Evolutionary conservation across 2,797 vertebrate species (phyloP).

Genomic region (Thalassophryne amazonica): DNA sequence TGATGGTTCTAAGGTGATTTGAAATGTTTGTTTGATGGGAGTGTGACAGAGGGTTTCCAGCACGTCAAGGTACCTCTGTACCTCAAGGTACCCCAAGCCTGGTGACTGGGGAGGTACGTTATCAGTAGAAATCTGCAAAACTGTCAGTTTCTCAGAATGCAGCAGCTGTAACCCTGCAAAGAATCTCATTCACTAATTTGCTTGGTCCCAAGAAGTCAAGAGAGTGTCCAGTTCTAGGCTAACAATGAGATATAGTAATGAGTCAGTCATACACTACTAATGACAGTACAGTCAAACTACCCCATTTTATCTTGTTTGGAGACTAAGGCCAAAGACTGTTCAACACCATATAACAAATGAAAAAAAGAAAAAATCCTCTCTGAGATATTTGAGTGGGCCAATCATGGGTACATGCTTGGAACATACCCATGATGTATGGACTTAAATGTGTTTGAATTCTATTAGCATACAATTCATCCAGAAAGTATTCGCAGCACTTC

Average conservation of each 20-base stretch:
- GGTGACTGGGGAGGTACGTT: no score
- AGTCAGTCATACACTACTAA: not conserved
- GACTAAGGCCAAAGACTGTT: constrained; percentile 6
- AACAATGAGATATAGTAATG: not conserved
- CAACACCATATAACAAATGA: constrained; percentile 3
- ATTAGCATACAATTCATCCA: no score
- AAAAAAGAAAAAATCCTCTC: not conserved
- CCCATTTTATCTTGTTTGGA: not conserved
- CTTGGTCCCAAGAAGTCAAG: constrained; percentile 10
- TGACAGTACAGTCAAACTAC: no score
- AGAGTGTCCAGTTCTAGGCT: constrained; percentile 6
- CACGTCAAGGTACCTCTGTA: no score
- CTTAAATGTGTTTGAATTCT: no score
- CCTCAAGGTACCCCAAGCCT: no score
- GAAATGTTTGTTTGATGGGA: constrained; percentile 34
- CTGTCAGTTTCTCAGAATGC: constrained; percentile 19
- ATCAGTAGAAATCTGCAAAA: constrained; percentile 11
- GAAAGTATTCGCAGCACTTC: no score
- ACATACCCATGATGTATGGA: no score
- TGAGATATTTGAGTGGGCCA: not conserved
- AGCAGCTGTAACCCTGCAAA: constrained; percentile 26
- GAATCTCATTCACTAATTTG: constrained; percentile 23
- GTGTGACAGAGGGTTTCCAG: constrained; percentile 44
- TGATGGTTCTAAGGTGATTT: constrained; percentile 33
- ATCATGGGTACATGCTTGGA: not conserved